Evolutionary conservation across 2,113 vertebrate genomes (phyloP).

Genomic region (Bubo blakistoni): DNA sequence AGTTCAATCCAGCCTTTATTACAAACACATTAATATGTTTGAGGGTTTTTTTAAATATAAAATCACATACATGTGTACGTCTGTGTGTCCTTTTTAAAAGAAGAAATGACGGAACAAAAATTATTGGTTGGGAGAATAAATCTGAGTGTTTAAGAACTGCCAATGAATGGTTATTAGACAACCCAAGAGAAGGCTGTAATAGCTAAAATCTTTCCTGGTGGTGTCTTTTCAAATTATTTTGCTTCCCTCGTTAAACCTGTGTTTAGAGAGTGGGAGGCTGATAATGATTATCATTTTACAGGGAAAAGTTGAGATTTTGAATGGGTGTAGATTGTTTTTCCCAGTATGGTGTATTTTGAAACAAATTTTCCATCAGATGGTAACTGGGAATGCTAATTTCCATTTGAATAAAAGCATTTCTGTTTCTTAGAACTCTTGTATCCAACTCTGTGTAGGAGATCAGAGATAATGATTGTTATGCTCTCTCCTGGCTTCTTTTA

Average conservation of each 20-base stretch:
- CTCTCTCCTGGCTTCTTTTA: background rate
- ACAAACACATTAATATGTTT: background rate
- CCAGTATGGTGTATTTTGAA: background rate
- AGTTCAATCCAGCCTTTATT: background rate
- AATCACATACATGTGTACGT: background rate
- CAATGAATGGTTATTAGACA: background rate
- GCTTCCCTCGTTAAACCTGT: background rate
- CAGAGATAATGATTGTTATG: background rate
- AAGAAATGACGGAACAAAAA: background rate
- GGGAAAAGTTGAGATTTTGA: background rate
- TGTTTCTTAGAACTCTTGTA: background rate
- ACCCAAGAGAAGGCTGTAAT: background rate
- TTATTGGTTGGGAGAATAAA: background rate
- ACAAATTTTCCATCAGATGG: background rate
- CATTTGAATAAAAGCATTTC: background rate
- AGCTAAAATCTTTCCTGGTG: background rate
- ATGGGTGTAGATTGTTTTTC: background rate
- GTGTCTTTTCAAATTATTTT: background rate
- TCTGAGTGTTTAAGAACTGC: background rate
- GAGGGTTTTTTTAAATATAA: background rate
- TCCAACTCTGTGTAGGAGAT: background rate
- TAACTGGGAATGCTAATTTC: background rate
- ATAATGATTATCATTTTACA: background rate
- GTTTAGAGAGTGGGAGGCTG: background rate
- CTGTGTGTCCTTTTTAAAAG: background rate